Evolutionary conservation across 1,140 invertebrate genomes (phyloP).

Genomic region (Schlechtendalia chinensis): DNA sequence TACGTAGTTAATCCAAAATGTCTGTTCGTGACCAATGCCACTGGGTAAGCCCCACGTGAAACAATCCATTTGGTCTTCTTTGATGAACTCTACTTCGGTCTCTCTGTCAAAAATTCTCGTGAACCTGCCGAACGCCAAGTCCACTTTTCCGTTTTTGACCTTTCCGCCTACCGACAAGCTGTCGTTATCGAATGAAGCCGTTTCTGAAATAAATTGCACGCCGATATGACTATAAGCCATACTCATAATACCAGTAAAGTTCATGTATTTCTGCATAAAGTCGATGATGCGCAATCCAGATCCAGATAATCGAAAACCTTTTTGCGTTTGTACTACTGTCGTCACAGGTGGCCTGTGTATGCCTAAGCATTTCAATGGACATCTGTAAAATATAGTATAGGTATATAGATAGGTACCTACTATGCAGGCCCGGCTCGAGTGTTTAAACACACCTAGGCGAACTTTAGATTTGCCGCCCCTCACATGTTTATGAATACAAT

Average conservation of each 20-base stretch:
- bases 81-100: conserved; percentile 50
- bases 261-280: conserved; percentile 52
- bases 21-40: conserved; percentile 52
- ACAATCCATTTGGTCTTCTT: conserved; percentile 53
- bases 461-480: no score
- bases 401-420: no score
- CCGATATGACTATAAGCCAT: neutral
- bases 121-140: conserved; percentile 53
- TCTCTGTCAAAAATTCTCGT: conserved; percentile 52
- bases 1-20: conserved; percentile 53
- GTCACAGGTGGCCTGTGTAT: conserved; percentile 52
- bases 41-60: conserved; percentile 54
- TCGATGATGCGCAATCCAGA: conserved; percentile 51
- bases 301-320: conserved; percentile 47
- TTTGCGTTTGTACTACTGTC: conserved; percentile 49
- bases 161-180: neutral
- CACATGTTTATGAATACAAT: no score
- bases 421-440: no score
- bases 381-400: conserved; percentile 32
- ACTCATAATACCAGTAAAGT: conserved; percentile 51
- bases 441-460: no score
- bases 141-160: conserved; percentile 39
- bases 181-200: neutral
- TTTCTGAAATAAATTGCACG: neutral
- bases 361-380: conserved; percentile 52